Conservation (phyloP, 64 coral and sea anemone species). For the Trachythela sp. region DNA sequence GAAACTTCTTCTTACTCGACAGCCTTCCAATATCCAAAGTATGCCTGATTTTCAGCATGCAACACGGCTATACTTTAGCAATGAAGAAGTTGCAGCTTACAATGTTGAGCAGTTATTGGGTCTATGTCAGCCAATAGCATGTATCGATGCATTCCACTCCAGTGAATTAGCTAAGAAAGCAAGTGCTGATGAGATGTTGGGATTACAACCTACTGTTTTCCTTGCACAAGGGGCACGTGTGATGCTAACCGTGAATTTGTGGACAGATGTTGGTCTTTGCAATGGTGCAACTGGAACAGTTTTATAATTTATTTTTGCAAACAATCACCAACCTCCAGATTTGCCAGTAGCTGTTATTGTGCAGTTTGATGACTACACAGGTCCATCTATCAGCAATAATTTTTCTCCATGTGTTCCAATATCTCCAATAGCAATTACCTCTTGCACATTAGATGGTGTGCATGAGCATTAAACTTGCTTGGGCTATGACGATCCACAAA, state of each 20-base stretch:
- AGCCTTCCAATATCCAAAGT: neutral
- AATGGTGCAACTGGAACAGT: neutral
- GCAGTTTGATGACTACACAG: neutral
- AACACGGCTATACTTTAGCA: too few relatives aligned
- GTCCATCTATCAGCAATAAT: neutral
- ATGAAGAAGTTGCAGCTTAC: too few relatives aligned
- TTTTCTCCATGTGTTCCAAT: neutral
- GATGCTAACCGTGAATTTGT: neutral
- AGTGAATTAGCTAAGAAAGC: neutral
- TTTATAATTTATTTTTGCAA: neutral
- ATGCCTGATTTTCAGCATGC: neutral
- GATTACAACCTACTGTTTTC: neutral
- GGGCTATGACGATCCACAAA: neutral
- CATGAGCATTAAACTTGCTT: neutral
- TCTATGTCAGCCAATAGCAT: neutral
- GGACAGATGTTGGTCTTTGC: neutral
- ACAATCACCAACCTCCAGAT: neutral
- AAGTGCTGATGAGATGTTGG: neutral
- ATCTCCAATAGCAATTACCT: neutral
- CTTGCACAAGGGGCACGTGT: neutral
- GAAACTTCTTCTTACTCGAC: too few relatives aligned
- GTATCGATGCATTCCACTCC: neutral
- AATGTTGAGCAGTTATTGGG: too few relatives aligned
- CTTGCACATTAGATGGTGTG: too few relatives aligned
- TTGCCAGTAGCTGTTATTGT: neutral